Base-by-base conservation (phyloP, 2,888 invertebrate species). In the Tanypteryx hageni region DNA sequence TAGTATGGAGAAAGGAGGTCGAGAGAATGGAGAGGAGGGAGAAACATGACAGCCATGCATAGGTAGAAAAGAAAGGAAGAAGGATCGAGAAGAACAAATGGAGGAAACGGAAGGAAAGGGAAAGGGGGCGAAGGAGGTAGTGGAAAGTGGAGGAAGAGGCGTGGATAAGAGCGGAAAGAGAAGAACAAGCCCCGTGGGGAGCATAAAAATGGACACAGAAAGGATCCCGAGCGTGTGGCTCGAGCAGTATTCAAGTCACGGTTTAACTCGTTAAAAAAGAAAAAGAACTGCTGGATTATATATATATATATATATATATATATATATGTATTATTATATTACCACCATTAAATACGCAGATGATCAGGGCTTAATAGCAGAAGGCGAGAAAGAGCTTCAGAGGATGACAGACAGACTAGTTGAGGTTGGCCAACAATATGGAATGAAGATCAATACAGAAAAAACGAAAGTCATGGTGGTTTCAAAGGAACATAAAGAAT, bases 1-100 rank as follows among this genome's bases (percentile, higher is more conserved):
- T 27, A 10, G n/a, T n/a, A n/a, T 16, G 82, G 82, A 59, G 82
- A 56, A 81, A 61, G 82, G 91, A n/a, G n/a, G n/a, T n/a, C n/a
- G n/a, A n/a, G n/a, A n/a, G n/a, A 93, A 93, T 93, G 56, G 68
- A 44, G 86, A 57, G 61, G 61, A 92, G 0, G 86, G 31, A 85
- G 58, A 59, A 8, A 64, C 44, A 44, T 44, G 83, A 92, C 92
- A 57, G 91, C 64, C 27, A 31, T 44, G 58, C 76, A 68, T 22
- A 76, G 92, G 68, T 5, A 5, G 44, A 44, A 44, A 44, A 44
- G 44, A 44, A 44, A 44, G 44, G 44, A 44, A 91, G 56, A 84
- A 83, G 61, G 59, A 59, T 81, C 91, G 92, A 22, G 58, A 92
- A 44, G 44, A 44, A 44, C 68, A 68, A 68, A 22, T n/a, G 22